A percentile compares a stretch with the other conserved stretches of the same genome.
Conservation (phyloP, 2,113 vertebrate genomes). For the Poicephalus meyeri region DNA sequence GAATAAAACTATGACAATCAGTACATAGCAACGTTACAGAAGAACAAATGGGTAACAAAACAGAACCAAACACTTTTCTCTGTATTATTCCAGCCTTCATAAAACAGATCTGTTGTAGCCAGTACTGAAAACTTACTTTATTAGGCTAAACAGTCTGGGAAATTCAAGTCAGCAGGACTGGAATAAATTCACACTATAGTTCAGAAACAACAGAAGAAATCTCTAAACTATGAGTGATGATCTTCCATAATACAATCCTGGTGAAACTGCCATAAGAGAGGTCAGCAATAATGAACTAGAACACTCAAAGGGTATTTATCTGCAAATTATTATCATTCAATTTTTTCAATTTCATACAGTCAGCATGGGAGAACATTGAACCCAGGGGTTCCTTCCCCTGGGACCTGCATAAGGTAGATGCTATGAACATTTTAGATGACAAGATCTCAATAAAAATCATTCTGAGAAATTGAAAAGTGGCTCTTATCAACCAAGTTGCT, state of each 20-base stretch:
- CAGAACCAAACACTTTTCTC: neutral
- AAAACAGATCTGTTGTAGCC: neutral
- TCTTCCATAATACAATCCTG: neutral
- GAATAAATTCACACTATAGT: neutral
- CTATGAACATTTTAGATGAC: neutral
- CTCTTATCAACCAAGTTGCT: neutral
- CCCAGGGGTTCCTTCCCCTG: neutral
- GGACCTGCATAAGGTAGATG: neutral
- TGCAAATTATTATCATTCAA: neutral
- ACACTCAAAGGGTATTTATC: neutral
- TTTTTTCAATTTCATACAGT: neutral
- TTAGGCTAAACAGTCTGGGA: neutral
- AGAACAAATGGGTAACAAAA: constrained; percentile 16
- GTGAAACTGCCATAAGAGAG: neutral
- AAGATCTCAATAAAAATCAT: neutral
- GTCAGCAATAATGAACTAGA: neutral
- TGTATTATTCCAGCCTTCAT: neutral
- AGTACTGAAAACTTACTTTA: neutral
- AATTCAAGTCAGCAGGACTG: neutral
- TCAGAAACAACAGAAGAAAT: neutral
- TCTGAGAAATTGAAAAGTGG: neutral
- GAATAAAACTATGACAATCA: constrained; percentile 18
- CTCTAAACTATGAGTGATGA: neutral
- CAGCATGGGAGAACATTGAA: neutral
- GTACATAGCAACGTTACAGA: neutral